A percentile compares a stretch with the other conserved stretches of the same genome.
These are phyloP conservation scores for Caenorhabditis afra DNA, from an alignment of 2,888 invertebrate species.

Conservation along the genomic window DNA sequence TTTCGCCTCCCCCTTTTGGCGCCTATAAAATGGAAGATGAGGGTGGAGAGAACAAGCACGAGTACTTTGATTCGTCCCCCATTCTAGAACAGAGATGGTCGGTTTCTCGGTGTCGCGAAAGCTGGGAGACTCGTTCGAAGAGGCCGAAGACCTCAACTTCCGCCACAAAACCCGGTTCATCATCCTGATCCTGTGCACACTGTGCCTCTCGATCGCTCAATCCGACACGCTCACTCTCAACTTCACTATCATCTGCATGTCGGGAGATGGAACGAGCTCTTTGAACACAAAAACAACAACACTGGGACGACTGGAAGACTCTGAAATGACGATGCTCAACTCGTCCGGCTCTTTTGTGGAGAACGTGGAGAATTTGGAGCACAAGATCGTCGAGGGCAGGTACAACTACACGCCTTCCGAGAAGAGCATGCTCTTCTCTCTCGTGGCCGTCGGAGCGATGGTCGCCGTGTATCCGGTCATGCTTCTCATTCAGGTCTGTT, in stretches of 20 bases:
- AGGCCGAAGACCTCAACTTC: conserved; percentile 64
- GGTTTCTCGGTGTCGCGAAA: conserved; percentile 56
- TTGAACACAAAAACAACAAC: not conserved
- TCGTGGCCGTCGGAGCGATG: conserved; percentile 66
- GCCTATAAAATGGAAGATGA: conserved; percentile 31
- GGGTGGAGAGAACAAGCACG: not conserved
- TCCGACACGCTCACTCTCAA: conserved; percentile 64
- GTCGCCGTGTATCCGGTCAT: conserved; percentile 66
- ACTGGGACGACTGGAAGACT: conserved; percentile 4
- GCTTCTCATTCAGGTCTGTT: conserved; percentile 53
- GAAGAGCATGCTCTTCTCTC: conserved; percentile 63
- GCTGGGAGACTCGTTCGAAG: not conserved
- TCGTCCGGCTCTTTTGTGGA: conserved; percentile 25
- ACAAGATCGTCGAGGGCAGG: conserved; percentile 42
- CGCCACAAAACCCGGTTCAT: conserved; percentile 81
- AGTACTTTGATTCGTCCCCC: too few species aligned
- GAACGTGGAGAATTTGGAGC: conserved; percentile 51
- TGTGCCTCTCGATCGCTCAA: conserved; percentile 64
- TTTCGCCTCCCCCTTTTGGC: conserved; percentile 10
- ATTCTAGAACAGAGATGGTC: conserved; percentile 23
- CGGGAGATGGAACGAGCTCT: conserved; percentile 6
- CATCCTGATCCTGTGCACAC: conserved; percentile 61
- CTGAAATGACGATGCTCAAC: conserved; percentile 47
- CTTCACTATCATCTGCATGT: conserved; percentile 69
- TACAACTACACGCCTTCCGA: conserved; percentile 55